Evolutionary conservation across 2,888 invertebrate genomes (phyloP).

Genomic region (Reticulitermes lucifugus): DNA sequence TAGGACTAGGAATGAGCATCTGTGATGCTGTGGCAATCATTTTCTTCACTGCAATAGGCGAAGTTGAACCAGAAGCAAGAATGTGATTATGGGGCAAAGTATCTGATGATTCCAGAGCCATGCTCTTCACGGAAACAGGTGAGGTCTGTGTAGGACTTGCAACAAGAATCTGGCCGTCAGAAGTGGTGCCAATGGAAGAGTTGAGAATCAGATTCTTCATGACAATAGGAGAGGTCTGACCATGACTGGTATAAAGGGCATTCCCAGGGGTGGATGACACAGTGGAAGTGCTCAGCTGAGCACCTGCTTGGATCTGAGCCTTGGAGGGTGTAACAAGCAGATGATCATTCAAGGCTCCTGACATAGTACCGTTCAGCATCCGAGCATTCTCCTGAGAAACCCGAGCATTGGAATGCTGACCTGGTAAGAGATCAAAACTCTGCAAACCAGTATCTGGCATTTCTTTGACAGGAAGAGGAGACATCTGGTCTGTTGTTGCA

Average conservation of each 20-base stretch:
- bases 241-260: not conserved
- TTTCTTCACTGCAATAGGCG: constrained; percentile 36
- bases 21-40: constrained; percentile 5
- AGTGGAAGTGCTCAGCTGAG: not conserved
- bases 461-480: constrained; percentile 21
- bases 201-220: constrained; percentile 48
- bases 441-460: constrained; percentile 12
- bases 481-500: not conserved
- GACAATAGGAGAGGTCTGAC: constrained; percentile 43
- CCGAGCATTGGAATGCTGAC: not conserved
- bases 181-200: constrained; percentile 30
- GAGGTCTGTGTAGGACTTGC: constrained; percentile 32
- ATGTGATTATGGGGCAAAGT: not conserved
- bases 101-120: constrained; percentile 60
- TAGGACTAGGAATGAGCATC: not conserved
- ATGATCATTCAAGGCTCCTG: constrained; percentile 20
- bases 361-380: constrained; percentile 24
- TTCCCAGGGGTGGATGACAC: not conserved
- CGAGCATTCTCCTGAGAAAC: constrained; percentile 15
- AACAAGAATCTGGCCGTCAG: constrained; percentile 8
- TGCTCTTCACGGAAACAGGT: constrained; percentile 45
- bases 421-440: constrained; percentile 17
- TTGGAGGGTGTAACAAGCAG: constrained; percentile 1
- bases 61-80: not conserved
- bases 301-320: too few species aligned